Evolutionary conservation across 2,797 vertebrate species (phyloP), one percentile per base, ranked within the genome.

Genomic region (Myripristis jacobus): DNA sequence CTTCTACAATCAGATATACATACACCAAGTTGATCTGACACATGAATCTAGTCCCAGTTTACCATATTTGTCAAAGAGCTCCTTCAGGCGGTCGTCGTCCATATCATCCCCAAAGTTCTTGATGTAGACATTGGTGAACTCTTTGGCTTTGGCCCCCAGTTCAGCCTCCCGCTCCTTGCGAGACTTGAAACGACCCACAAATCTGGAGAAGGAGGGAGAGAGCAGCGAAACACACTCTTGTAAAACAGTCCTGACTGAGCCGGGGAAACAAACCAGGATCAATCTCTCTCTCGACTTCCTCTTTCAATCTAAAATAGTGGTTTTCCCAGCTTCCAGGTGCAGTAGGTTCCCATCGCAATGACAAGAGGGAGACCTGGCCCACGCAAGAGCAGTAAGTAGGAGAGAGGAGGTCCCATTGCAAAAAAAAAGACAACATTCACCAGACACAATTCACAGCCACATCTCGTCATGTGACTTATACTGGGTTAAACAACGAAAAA

Each of bases 101-200:
- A 99, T 96, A 67, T 99, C 98, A 31, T 99, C 97, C 9, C 97
- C 97, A 10, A 99, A 99, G 90, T 99, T 99, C 91, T 99, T 99
- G 82, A 99, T 99, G 87, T 99, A 99, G 73, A 99, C 97, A 8
- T 99, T 99, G 85, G 98, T 99, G 82, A 99, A 99, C 67, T 99
- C 98, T 85, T 98, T 99, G 6, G 98, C 98, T 93, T 98, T 99
- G 87, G 97, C 98, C 27, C 98, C 98, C 48, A 99, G 90, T 71
- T 99, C 98, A 22, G 96, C 97, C 90, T 99, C 98, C 18, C 98
- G 93, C 58, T 99, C 98, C 81, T 99, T 99, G 44, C 97, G 95
- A 81, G 98, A 99, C 82, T 99, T 99, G 92, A 99, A 99, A 77
- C 97, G 95, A 52, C 98, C 98, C 73, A 99, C 98, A 83, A 99